Conservation (phyloP, 1,140 invertebrate species). For the Drosophila subpulchrella region DNA sequence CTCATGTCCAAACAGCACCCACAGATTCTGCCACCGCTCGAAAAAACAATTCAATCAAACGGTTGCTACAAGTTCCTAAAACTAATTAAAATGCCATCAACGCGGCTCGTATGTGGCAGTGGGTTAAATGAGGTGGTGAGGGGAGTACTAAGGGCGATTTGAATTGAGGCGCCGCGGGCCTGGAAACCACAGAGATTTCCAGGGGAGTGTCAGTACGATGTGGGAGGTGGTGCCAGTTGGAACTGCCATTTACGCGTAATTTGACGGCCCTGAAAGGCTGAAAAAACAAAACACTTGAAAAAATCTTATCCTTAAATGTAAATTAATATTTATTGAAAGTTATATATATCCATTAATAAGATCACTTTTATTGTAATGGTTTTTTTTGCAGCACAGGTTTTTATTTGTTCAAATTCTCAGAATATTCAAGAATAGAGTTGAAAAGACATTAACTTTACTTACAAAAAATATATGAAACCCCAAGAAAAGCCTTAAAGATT, state of each 20-base stretch:
- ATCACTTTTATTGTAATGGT: no score
- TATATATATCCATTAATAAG: background rate
- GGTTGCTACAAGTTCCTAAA: constrained; percentile 78
- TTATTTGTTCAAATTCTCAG: background rate
- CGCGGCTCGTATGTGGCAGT: constrained; percentile 46
- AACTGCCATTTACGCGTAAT: constrained; percentile 77
- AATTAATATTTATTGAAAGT: background rate
- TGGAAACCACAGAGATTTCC: constrained; percentile 35
- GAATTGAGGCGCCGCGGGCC: constrained; percentile 48
- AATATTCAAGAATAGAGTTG: no score
- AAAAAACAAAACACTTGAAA: background rate
- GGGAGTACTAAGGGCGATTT: background rate
- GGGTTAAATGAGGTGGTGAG: constrained; percentile 14
- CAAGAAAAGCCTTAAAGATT: no score
- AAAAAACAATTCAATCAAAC: constrained; percentile 75
- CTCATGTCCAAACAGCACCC: constrained; percentile 9
- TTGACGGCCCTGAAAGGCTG: constrained; percentile 68
- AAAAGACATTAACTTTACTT: no score
- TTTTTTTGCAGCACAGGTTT: no score
- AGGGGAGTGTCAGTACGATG: background rate
- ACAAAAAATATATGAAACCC: no score
- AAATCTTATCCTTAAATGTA: background rate
- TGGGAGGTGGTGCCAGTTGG: constrained; percentile 48
- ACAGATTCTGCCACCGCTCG: background rate
- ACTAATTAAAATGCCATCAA: constrained; percentile 83